Conservation (phyloP, 1,140 invertebrate species). For the Heterodera schachtii region DNA sequence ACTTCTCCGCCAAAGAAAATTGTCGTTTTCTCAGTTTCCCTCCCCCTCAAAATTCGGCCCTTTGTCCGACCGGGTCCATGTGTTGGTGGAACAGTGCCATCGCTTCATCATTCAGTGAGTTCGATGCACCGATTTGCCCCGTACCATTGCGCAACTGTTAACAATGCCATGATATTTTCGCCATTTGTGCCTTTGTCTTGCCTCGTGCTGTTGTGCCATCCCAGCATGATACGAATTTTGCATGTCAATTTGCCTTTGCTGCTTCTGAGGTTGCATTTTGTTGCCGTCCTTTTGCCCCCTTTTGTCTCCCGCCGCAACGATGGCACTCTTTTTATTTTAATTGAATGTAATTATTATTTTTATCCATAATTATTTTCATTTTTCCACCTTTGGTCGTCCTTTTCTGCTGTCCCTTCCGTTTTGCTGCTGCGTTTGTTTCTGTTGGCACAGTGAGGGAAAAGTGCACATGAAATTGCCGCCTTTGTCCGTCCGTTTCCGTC, state of each 20-base stretch:
- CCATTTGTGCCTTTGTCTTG: background rate
- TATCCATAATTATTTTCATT: too few species aligned
- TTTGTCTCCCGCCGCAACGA: too few species aligned
- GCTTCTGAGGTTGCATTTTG: background rate
- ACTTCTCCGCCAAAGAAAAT: too few species aligned
- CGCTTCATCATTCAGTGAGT: background rate
- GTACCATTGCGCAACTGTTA: background rate
- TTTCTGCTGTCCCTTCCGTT: background rate
- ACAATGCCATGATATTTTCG: too few species aligned
- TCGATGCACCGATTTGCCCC: background rate
- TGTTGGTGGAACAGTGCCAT: conserved; percentile 13
- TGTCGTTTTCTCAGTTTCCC: background rate
- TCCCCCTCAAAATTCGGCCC: background rate
- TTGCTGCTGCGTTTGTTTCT: background rate
- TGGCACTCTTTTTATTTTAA: too few species aligned
- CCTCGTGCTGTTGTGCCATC: background rate
- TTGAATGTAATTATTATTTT: too few species aligned
- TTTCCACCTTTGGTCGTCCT: too few species aligned
- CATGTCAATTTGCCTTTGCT: background rate
- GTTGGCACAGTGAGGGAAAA: background rate
- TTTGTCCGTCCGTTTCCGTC: background rate
- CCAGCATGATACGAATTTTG: conserved; percentile 6
- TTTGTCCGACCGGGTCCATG: background rate
- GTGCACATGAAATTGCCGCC: background rate
- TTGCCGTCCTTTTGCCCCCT: background rate